These are phyloP conservation scores for Thamnophis elegans DNA, from an alignment of 2,797 vertebrate genomes.

Conservation along the genomic window DNA sequence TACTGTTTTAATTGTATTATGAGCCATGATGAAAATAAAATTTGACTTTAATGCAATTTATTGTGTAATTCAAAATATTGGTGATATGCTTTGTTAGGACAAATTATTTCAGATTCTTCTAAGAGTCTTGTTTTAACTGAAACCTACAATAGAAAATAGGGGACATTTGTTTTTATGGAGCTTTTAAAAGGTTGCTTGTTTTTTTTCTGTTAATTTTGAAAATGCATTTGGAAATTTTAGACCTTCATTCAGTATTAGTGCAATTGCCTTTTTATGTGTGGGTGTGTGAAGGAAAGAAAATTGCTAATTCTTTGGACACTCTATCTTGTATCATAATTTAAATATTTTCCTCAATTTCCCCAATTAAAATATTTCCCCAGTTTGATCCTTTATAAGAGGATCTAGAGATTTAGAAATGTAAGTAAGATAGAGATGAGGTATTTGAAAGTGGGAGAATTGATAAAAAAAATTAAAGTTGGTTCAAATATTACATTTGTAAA, in stretches of 20 bases:
- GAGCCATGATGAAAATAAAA: not conserved
- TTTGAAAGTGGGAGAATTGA: not conserved
- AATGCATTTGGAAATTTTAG: not conserved
- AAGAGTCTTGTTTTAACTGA: not conserved
- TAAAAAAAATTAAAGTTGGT: not conserved
- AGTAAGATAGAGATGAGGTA: not conserved
- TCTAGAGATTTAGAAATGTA: not conserved
- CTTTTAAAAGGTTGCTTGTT: not conserved
- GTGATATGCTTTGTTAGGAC: not conserved
- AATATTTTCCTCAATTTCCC: not conserved
- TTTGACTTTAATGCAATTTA: not conserved
- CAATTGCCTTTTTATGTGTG: not conserved
- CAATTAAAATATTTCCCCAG: not conserved
- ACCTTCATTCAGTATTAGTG: not conserved
- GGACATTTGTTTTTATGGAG: not conserved
- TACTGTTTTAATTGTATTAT: not conserved
- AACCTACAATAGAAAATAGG: not conserved
- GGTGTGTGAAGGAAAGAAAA: not conserved
- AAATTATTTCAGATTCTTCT: not conserved
- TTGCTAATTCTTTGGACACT: not conserved
- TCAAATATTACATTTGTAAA: not conserved
- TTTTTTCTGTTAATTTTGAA: not conserved
- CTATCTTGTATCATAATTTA: not conserved
- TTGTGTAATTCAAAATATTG: not conserved
- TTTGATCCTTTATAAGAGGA: not conserved